phyloP scores from a whole-genome alignment of 2,888 invertebrate species.

The Eumacrocentrus americanus region DNA sequence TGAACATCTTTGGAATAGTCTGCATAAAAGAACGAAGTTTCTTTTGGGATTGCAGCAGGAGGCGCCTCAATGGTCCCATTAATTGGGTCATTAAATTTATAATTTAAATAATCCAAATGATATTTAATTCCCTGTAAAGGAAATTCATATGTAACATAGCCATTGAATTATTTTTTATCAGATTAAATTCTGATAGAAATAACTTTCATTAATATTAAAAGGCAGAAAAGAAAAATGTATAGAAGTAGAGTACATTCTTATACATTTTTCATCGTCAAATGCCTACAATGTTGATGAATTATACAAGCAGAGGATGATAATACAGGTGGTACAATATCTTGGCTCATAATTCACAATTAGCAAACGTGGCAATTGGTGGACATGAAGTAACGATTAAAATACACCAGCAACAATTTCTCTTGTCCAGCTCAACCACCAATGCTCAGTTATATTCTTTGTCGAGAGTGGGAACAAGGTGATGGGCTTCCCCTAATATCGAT shows the following conservation, averaged over 20 bases:
- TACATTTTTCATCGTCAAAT: no score
- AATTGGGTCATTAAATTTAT: neutral
- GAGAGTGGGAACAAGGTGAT: neutral
- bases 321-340: neutral
- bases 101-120: no score
- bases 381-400: neutral
- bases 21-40: neutral
- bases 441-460: neutral
- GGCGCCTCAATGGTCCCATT: slow-evolving; percentile 1
- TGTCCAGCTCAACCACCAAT: neutral
- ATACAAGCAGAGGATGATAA: neutral
- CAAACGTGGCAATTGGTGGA: neutral
- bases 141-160: no score
- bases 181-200: no score
- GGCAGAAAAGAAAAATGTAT: no score
- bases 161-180: no score
- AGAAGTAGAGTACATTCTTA: no score
- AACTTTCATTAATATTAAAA: no score
- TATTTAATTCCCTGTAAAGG: no score
- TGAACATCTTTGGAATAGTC: neutral
- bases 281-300: neutral
- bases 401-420: neutral
- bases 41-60: neutral
- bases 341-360: slow-evolving; percentile 8
- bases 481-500: slow-evolving; percentile 16